phyloP scores from a whole-genome alignment of 2,797 vertebrate species.

The Atherinosoma microstoma region DNA sequence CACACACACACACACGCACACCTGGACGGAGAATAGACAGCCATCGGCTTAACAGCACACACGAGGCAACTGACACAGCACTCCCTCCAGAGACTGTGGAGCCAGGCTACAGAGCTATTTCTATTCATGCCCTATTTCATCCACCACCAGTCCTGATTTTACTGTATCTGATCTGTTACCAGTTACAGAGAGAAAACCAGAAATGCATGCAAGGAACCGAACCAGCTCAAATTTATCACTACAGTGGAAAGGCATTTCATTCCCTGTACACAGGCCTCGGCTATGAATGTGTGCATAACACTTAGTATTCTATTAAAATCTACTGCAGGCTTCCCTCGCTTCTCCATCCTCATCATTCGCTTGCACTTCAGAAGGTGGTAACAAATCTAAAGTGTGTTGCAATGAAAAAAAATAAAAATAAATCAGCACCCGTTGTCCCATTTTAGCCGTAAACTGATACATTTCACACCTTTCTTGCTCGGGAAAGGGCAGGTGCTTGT shows the following conservation, averaged over 20 bases:
- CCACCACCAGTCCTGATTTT: conserved; percentile 68
- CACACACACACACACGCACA: conserved; percentile 37
- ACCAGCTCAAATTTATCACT: conserved; percentile 11
- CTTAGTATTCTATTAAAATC: conserved; percentile 4
- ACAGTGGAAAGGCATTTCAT: conserved; percentile 19
- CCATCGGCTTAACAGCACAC: conserved; percentile 45
- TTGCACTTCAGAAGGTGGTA: conserved; percentile 34
- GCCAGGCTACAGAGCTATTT: conserved; percentile 70
- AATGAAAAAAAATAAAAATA: conserved; percentile 44
- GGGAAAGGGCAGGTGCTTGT: background rate
- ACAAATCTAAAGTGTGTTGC: conserved; percentile 43
- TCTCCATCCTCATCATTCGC: conserved; percentile 49
- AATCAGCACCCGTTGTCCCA: conserved; percentile 59
- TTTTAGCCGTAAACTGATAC: conserved; percentile 72
- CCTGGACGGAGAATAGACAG: conserved; percentile 67
- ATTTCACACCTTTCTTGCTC: conserved; percentile 77
- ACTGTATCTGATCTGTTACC: conserved; percentile 59
- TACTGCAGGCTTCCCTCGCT: conserved; percentile 17
- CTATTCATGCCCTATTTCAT: conserved; percentile 76
- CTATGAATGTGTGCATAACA: conserved; percentile 1
- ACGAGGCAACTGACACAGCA: conserved; percentile 55
- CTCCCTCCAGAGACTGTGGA: conserved; percentile 56
- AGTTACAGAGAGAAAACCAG: conserved; percentile 31
- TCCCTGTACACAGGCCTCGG: conserved; percentile 8
- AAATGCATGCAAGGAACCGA: conserved; percentile 25